Evolutionary conservation across 2,888 invertebrate genomes (phyloP).

Genomic region (Parnassius orleans): DNA sequence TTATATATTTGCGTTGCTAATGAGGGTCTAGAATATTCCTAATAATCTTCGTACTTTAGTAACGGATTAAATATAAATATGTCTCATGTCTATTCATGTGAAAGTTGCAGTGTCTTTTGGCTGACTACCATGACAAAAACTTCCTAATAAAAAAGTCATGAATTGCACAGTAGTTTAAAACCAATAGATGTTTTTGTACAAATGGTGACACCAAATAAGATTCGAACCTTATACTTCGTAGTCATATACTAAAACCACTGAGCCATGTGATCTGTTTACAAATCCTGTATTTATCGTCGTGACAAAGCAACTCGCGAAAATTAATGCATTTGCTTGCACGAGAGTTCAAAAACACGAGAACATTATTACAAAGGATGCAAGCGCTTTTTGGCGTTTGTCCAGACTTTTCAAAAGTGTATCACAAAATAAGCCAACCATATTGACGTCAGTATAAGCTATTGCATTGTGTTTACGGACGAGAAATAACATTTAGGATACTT

Average conservation of each 20-base stretch:
- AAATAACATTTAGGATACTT: background rate
- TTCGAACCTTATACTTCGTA: too few relatives aligned
- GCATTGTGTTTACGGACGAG: background rate
- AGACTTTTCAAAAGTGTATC: background rate
- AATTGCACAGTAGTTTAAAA: too few relatives aligned
- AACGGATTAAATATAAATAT: constrained; percentile 4
- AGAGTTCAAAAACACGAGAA: background rate
- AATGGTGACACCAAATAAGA: too few relatives aligned
- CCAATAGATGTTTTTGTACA: too few relatives aligned
- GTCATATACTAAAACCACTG: too few relatives aligned
- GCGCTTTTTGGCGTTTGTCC: background rate
- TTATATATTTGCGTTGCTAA: constrained; percentile 15
- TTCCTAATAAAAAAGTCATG: too few relatives aligned
- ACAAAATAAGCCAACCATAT: background rate
- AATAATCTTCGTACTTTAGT: constrained; percentile 11
- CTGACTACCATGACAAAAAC: too few relatives aligned
- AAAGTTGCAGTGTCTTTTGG: too few relatives aligned
- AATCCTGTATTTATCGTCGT: too few relatives aligned
- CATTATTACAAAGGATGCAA: background rate
- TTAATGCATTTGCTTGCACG: background rate
- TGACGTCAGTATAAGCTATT: constrained; percentile 1
- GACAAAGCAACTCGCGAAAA: background rate
- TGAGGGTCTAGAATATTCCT: constrained; percentile 7
- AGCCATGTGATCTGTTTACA: too few relatives aligned
- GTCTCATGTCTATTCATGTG: too few relatives aligned